Evolutionary conservation across 2,797 vertebrate species (phyloP).

Genomic region (Pantherophis vulpinus): DNA sequence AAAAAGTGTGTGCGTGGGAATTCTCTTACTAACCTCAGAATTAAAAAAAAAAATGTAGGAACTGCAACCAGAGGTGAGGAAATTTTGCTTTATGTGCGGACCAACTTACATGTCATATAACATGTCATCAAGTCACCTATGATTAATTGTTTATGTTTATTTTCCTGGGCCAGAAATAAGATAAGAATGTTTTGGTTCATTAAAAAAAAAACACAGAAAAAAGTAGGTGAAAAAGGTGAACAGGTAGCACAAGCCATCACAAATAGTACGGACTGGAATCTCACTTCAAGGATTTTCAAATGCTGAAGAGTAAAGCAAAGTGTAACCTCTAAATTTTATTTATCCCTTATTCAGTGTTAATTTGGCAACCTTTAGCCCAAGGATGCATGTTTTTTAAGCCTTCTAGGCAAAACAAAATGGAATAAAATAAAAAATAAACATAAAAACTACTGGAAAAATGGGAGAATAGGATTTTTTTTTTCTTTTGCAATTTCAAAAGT

Average conservation of each 20-base stretch:
- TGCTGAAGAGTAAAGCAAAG: background rate
- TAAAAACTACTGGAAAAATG: background rate
- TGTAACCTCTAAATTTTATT: background rate
- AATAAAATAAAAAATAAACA: background rate
- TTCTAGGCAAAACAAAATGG: background rate
- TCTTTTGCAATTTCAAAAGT: background rate
- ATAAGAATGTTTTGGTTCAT: background rate
- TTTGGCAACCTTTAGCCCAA: background rate
- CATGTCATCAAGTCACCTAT: background rate
- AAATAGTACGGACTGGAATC: background rate
- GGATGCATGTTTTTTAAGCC: background rate
- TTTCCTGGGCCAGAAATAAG: background rate
- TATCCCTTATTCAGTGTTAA: background rate
- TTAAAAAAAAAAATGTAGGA: background rate
- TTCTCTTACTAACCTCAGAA: background rate
- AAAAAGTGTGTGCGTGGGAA: too few species aligned
- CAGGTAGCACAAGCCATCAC: background rate
- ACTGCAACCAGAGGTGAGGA: background rate
- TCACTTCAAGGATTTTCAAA: too few species aligned
- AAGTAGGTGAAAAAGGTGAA: background rate
- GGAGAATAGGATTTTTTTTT: background rate
- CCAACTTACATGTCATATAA: background rate
- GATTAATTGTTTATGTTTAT: too few species aligned
- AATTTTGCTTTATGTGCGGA: background rate
- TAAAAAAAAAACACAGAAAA: background rate